Conservation (phyloP, 2,888 invertebrate genomes). For the Poecilobothrus nobilitatus region DNA sequence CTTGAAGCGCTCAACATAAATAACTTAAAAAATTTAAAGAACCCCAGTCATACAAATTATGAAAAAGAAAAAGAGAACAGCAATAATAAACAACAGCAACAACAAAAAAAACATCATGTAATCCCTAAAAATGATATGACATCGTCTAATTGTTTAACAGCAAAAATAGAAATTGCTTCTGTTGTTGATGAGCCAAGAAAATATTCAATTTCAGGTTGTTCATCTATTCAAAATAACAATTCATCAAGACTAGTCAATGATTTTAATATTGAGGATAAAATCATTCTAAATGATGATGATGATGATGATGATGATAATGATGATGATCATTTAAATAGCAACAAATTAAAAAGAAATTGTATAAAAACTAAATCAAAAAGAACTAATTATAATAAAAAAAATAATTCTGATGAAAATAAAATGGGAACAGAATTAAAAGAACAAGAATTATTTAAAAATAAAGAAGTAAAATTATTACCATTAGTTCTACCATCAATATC, state of each 20-base stretch:
- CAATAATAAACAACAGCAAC: background rate
- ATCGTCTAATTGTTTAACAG: background rate
- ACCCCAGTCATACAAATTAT: background rate
- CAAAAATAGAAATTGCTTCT: background rate
- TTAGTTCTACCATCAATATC: background rate
- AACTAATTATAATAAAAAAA: too few species aligned
- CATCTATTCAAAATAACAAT: background rate
- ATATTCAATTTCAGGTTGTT: background rate
- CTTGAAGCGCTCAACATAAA: constrained; percentile 3
- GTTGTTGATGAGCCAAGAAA: background rate
- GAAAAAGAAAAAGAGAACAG: background rate
- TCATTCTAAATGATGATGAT: too few species aligned
- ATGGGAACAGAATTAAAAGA: background rate
- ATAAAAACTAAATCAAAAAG: too few species aligned
- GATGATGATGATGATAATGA: background rate
- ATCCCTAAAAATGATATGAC: background rate
- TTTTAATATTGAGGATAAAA: background rate
- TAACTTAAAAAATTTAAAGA: background rate
- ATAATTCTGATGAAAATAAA: background rate
- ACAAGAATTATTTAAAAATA: too few species aligned
- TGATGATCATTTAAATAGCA: background rate
- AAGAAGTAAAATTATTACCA: too few species aligned
- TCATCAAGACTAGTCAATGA: background rate
- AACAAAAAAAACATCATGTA: background rate
- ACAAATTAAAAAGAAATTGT: background rate